A percentile compares a stretch with the other conserved stretches of the same genome.
Conservation (phyloP, 2,113 vertebrate species). For the Sisor rabdophorus region DNA sequence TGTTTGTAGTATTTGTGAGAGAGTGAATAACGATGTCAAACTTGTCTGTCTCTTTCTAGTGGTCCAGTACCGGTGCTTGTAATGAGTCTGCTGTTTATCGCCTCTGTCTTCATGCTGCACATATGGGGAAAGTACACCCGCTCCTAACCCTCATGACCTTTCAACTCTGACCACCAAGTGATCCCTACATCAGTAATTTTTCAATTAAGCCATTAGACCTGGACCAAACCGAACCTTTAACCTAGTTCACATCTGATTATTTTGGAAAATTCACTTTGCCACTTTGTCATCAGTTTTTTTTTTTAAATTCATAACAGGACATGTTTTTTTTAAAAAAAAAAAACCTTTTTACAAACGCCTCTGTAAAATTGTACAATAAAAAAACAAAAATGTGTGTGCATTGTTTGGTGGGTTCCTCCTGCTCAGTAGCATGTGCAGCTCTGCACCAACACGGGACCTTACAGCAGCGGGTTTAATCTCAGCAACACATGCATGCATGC, state of each 20-base stretch:
- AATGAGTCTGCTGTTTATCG: slow-evolving; percentile 99
- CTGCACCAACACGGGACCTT: slow-evolving; percentile 6
- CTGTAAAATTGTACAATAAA: slow-evolving; percentile 74
- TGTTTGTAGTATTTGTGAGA: no score
- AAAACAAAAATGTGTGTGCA: slow-evolving; percentile 20
- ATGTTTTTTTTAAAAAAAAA: no score
- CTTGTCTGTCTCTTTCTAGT: slow-evolving; percentile 65
- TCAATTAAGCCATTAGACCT: slow-evolving; percentile 70
- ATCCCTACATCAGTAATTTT: slow-evolving; percentile 51
- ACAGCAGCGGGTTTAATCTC: background rate
- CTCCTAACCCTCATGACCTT: slow-evolving; percentile 73
- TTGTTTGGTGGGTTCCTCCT: background rate
- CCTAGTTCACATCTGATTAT: slow-evolving; percentile 33
- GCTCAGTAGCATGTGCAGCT: slow-evolving; percentile 1
- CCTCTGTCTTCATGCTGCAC: slow-evolving; percentile 99
- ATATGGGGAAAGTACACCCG: slow-evolving; percentile 99
- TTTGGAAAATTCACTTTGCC: slow-evolving; percentile 17
- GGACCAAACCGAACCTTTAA: slow-evolving; percentile 86
- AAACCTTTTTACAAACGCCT: slow-evolving; percentile 65
- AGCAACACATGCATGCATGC: background rate
- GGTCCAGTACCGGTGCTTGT: slow-evolving; percentile 97
- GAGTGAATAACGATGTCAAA: background rate
- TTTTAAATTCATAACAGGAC: background rate
- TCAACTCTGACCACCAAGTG: slow-evolving; percentile 58
- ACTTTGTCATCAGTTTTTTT: slow-evolving; percentile 32